Conservation (phyloP, 2,113 vertebrate genomes). For the Melanerpes formicivorus region DNA sequence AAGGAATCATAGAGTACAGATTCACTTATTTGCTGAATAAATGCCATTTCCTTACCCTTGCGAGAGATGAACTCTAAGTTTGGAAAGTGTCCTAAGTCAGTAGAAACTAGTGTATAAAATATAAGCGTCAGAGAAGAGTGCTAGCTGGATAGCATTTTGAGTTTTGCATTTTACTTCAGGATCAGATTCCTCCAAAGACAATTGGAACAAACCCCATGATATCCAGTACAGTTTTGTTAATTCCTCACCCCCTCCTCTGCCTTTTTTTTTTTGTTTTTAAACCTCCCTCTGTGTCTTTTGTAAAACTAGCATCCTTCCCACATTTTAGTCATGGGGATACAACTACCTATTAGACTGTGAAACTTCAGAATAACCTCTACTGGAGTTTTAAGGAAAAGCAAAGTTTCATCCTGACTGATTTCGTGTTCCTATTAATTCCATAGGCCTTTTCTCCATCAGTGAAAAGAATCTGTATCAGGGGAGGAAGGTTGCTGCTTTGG, state of each 20-base stretch:
- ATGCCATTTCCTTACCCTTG: not conserved
- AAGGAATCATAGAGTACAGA: not conserved
- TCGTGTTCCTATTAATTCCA: not conserved
- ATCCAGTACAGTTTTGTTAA: not conserved
- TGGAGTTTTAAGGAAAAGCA: not conserved
- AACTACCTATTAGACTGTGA: not conserved
- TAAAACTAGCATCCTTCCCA: not conserved
- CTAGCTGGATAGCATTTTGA: not conserved
- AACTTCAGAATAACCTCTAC: not conserved
- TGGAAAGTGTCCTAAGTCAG: not conserved
- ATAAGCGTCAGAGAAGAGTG: not conserved
- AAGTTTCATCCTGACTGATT: not conserved
- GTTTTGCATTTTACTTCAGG: not conserved
- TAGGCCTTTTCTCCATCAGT: not conserved
- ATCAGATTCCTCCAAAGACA: not conserved
- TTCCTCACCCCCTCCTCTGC: rapidly evolving
- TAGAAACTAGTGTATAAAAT: not conserved
- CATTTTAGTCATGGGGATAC: not conserved
- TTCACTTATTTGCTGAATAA: not conserved
- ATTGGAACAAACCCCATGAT: not conserved
- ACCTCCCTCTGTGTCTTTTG: not conserved
- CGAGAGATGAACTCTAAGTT: not conserved
- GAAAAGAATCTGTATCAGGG: not conserved
- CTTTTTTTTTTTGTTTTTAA: not conserved
- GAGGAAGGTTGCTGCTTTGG: not conserved